Conservation (phyloP, 2,797 vertebrate genomes). For the Sebastes dallii region DNA sequence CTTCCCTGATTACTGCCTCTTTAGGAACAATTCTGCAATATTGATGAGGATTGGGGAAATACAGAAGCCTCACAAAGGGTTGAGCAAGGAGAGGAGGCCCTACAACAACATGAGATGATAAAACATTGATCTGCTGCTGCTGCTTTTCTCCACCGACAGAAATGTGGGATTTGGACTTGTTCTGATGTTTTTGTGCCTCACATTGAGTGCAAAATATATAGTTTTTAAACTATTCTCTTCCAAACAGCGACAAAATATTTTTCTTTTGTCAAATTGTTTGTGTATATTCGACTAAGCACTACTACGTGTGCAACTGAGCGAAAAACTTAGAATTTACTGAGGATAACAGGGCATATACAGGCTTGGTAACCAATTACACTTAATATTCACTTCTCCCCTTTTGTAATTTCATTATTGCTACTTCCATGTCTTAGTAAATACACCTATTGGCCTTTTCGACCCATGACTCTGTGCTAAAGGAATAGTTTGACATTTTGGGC, state of each 20-base stretch:
- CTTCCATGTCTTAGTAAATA: not conserved
- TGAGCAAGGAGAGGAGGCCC: constrained; percentile 28
- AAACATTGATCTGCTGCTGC: constrained; percentile 56
- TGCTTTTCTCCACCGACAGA: constrained; percentile 26
- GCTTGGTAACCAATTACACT: not conserved
- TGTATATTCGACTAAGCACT: not conserved
- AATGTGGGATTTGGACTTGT: not conserved
- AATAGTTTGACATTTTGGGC: not conserved
- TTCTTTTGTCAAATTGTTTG: not conserved
- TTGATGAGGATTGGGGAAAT: constrained; percentile 54
- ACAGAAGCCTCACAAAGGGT: constrained; percentile 41
- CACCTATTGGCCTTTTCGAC: not conserved
- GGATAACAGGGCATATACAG: not conserved
- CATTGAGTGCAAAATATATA: not conserved
- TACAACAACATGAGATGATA: constrained; percentile 43
- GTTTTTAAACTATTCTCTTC: not conserved
- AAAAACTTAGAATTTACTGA: not conserved
- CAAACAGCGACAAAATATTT: not conserved
- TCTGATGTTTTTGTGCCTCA: not conserved
- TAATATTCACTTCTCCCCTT: not conserved
- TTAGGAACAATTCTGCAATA: constrained; percentile 66
- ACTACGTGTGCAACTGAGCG: not conserved
- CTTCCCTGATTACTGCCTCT: constrained; percentile 50
- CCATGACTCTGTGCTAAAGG: not conserved
- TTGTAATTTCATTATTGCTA: not conserved